Percentiles rank a stretch among this genome's conserved stretches.
phyloP scores from a whole-genome alignment of 2,888 invertebrate genomes.

The Fissipunctia ypsillon region DNA sequence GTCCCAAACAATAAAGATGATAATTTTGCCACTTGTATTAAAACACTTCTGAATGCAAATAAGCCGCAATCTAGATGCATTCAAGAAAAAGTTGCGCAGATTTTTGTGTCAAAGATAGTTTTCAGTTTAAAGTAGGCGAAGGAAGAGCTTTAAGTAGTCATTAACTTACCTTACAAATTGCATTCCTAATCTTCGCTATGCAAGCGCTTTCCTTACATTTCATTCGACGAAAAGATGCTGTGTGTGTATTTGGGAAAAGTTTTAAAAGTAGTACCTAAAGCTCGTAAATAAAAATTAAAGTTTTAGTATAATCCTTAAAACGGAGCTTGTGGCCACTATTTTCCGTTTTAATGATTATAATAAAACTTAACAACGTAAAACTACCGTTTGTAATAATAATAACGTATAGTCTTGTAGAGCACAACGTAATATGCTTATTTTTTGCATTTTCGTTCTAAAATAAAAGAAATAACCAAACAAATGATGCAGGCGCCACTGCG shows the following conservation, averaged over 20 bases:
- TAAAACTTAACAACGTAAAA: too few relatives aligned
- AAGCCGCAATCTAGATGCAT: constrained; percentile 68
- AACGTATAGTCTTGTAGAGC: too few relatives aligned
- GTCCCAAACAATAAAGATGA: background rate
- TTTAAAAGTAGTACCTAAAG: background rate
- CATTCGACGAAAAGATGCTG: background rate
- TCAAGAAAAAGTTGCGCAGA: constrained; percentile 60
- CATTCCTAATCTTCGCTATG: constrained; percentile 5
- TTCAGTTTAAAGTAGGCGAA: constrained; percentile 23
- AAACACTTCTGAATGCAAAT: constrained; percentile 71
- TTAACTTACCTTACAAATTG: constrained; percentile 35
- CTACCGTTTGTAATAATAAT: too few relatives aligned
- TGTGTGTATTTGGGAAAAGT: background rate
- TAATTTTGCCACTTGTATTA: constrained; percentile 64
- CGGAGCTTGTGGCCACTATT: background rate
- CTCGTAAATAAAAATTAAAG: too few relatives aligned
- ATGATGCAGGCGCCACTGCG: too few relatives aligned
- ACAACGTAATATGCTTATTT: too few relatives aligned
- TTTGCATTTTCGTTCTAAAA: too few relatives aligned
- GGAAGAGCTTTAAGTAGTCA: constrained; percentile 26
- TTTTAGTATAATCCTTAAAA: too few relatives aligned
- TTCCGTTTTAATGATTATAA: too few relatives aligned
- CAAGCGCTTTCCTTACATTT: background rate
- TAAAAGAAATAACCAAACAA: too few relatives aligned
- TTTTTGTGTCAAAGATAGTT: constrained; percentile 56